A percentile compares a stretch with the other conserved stretches of the same genome.
Evolutionary conservation across 2,113 vertebrate species (phyloP).

Genomic region (Tachysurus fulvidraco): DNA sequence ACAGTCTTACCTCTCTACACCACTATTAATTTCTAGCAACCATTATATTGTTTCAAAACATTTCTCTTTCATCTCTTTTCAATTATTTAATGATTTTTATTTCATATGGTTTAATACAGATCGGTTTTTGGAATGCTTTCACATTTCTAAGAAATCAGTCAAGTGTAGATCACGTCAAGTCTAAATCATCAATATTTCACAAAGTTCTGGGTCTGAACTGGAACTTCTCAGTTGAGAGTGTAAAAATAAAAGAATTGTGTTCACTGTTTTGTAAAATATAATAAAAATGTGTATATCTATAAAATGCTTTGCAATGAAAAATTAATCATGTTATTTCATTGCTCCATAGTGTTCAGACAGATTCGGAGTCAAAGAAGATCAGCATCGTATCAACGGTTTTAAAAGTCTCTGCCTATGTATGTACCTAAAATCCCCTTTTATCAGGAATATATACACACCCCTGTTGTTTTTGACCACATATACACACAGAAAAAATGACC

Average conservation of each 20-base stretch:
- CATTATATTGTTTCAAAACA: too few species aligned
- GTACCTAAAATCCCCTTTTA: too few species aligned
- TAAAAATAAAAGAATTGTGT: background rate
- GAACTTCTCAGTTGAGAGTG: background rate
- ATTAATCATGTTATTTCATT: background rate
- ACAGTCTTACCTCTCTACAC: too few species aligned
- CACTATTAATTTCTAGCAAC: too few species aligned
- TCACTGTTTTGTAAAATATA: background rate
- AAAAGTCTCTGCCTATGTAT: slow-evolving; percentile 70
- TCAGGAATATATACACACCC: background rate
- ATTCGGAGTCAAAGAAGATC: slow-evolving; percentile 67
- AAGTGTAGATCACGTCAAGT: background rate
- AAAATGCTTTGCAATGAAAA: background rate
- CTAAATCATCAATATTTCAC: background rate
- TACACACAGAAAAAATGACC: background rate
- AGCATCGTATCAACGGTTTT: slow-evolving; percentile 69
- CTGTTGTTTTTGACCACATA: background rate
- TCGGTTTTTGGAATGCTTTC: too few species aligned
- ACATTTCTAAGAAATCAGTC: too few species aligned
- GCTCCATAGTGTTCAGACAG: slow-evolving; percentile 70
- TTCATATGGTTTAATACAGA: too few species aligned
- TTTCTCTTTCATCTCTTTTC: too few species aligned
- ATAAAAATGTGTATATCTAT: background rate
- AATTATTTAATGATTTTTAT: too few species aligned
- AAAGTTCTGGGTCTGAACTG: background rate